phyloP scores from a whole-genome alignment of 2,113 vertebrate genomes.

The Rhinolophus sinicus region DNA sequence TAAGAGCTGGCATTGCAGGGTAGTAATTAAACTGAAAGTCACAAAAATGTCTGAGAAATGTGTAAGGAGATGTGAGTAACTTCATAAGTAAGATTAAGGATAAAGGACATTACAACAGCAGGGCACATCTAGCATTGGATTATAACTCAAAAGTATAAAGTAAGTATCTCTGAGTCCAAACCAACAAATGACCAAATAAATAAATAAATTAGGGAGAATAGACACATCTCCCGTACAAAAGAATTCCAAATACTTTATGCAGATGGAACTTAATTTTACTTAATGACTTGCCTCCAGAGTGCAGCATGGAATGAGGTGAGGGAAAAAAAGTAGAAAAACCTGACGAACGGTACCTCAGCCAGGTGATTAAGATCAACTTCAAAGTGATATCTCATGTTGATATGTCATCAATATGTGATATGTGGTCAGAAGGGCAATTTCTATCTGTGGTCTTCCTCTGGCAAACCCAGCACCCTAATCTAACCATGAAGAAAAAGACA shows the following conservation, averaged over 20 bases:
- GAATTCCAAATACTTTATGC: background rate
- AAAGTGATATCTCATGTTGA: background rate
- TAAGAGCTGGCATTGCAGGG: background rate
- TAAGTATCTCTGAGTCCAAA: background rate
- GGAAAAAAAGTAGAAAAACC: background rate
- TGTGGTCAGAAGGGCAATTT: background rate
- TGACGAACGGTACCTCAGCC: background rate
- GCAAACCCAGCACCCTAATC: background rate
- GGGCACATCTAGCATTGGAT: background rate
- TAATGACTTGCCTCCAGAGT: background rate
- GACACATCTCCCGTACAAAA: background rate
- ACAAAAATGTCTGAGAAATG: background rate
- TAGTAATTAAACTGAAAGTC: background rate
- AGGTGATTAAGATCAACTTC: background rate
- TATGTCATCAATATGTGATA: accelerated
- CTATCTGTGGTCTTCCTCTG: background rate
- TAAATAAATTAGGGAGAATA: background rate
- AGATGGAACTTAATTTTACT: background rate
- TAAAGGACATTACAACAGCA: background rate
- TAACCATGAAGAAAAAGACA: background rate
- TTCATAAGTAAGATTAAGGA: background rate
- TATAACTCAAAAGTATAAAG: background rate
- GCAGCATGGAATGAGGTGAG: background rate
- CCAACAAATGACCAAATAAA: background rate
- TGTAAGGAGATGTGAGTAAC: background rate